Evolutionary conservation across 2,113 vertebrate species (phyloP), one percentile per base, ranked within the genome.

Genomic region (Conger conger): DNA sequence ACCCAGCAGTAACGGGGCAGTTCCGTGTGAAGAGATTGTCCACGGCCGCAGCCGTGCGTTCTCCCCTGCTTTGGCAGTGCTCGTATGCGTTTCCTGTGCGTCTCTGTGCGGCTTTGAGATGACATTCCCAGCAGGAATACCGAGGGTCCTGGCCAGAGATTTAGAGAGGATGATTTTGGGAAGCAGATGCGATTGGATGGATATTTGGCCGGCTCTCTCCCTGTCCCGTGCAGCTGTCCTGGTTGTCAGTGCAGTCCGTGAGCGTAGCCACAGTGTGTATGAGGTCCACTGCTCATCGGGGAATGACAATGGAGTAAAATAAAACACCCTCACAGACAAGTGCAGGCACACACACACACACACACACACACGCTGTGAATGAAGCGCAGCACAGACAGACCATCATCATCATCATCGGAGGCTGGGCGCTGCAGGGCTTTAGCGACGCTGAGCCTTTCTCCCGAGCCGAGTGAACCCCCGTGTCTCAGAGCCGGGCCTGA

Each of bases 171-270:
- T 20, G 15, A 36, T 38, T 83, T 37, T 50, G 82, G 42, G 36
- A 53, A 83, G 82, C 30, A 76, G 82, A 83, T 76, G 35, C 42
- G 68, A 77, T 68, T 9, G 33, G 38, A 73, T 76, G 60, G n/a
- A 36, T 33, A 11, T 73, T 73, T 73, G 68, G 68, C 20, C 68
- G 13, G 68, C 57, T 27, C 53, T 20, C 53, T 2, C 40, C 20
- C 0, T 16, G 0, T 77, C 30, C 73, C 40, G 6, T 76, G 42
- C 68, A 83, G 68, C 40, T 33, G n/a, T 50, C n/a, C 68, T n/a
- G 4, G n/a, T 33, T 73, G n/a, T 68, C 60, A n/a, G 23, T 68
- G 20, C 4, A 68, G 60, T 3, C 60, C 9, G 5, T 68, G 60
- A 68, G 60, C 60, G 27, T n/a, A 68, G 60, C 60, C 20, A 18